Percentiles rank a stretch among this genome's conserved stretches.
These are phyloP conservation scores for Euura lappo DNA, from an alignment of 1,140 invertebrate species.

Conservation along the genomic window DNA sequence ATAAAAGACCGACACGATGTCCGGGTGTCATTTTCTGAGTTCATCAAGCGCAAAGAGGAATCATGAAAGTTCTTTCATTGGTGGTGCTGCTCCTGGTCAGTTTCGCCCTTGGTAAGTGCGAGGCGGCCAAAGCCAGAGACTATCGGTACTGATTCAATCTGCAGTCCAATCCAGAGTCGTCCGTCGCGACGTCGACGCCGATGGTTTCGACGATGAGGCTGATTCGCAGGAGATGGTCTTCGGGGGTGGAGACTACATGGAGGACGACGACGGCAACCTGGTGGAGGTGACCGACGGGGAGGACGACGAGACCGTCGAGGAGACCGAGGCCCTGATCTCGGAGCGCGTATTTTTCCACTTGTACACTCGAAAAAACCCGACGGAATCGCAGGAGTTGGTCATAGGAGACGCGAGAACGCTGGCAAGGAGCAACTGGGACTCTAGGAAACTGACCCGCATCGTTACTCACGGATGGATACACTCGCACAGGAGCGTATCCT, in stretches of 20 bases:
- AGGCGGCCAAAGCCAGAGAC: too few species aligned
- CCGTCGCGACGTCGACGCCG: neutral
- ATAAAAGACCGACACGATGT: too few species aligned
- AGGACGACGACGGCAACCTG: slow-evolving; percentile 40
- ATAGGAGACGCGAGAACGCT: slow-evolving; percentile 28
- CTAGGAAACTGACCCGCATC: slow-evolving; percentile 45
- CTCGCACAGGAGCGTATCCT: slow-evolving; percentile 34
- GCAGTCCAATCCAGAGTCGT: neutral
- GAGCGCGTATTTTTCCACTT: neutral
- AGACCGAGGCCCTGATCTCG: neutral
- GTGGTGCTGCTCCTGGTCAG: slow-evolving; percentile 22
- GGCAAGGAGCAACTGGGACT: slow-evolving; percentile 42
- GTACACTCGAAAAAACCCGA: slow-evolving; percentile 27
- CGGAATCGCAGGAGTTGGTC: slow-evolving; percentile 23
- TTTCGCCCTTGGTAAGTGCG: slow-evolving; percentile 27
- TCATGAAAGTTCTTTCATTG: slow-evolving; percentile 15
- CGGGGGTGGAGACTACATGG: neutral
- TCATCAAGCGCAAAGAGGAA: too few species aligned
- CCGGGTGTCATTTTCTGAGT: too few species aligned
- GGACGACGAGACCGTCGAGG: neutral
- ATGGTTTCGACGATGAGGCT: neutral
- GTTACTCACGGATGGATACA: slow-evolving; percentile 47
- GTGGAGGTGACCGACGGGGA: neutral
- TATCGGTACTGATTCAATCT: neutral
- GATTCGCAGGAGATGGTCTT: neutral